Conservation (phyloP, 2,797 vertebrate species). For the Fringilla coelebs region DNA sequence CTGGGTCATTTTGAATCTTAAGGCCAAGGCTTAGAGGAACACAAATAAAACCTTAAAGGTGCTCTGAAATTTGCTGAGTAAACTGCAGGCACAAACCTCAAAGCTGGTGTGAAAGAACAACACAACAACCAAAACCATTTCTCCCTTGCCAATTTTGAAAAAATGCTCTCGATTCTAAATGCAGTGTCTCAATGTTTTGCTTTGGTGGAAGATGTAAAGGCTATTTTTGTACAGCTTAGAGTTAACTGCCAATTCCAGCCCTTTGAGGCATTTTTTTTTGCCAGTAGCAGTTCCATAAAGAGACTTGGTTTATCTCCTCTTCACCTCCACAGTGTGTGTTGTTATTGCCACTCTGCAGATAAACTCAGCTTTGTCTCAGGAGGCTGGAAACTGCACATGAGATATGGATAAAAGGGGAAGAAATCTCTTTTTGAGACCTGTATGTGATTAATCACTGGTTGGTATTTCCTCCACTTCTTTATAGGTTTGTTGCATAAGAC, state of each 20-base stretch:
- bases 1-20: neutral
- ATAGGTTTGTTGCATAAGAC: constrained; percentile 20
- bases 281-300: constrained; percentile 51
- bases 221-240: neutral
- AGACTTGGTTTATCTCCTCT: constrained; percentile 38
- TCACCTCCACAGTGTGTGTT: neutral
- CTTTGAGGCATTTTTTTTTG: neutral
- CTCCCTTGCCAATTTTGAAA: neutral
- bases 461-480: constrained; percentile 8
- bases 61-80: neutral
- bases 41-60: neutral
- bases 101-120: neutral
- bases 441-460: constrained; percentile 50
- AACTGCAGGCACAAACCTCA: neutral
- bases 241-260: neutral
- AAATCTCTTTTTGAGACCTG: neutral
- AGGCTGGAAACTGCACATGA: neutral
- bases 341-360: constrained; percentile 44
- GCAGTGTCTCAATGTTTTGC: neutral
- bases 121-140: neutral
- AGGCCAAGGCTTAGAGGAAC: neutral
- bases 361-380: constrained; percentile 42
- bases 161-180: neutral
- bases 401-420: neutral
- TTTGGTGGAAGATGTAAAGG: neutral